These are phyloP conservation scores for Xenotilapia longispinis DNA, from an alignment of 2,113 vertebrate genomes.

Conservation along the genomic window DNA sequence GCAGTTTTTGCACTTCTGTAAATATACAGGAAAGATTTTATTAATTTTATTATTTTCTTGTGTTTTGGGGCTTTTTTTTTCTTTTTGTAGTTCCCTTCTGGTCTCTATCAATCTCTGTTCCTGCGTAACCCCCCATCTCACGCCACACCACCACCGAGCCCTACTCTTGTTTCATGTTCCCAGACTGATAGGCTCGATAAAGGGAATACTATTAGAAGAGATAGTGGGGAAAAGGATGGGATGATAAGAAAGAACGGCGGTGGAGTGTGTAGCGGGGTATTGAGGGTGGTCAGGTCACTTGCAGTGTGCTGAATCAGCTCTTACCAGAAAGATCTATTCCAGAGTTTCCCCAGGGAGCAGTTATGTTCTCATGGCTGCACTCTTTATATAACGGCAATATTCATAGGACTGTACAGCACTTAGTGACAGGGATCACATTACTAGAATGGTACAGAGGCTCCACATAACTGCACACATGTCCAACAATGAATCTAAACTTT, in stretches of 20 bases:
- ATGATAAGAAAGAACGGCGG: constrained; percentile 17
- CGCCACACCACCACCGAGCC: neutral
- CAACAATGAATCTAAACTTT: neutral
- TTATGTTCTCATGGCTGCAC: constrained; percentile 32
- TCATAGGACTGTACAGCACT: constrained; percentile 22
- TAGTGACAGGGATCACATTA: constrained; percentile 37
- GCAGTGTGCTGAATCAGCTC: constrained; percentile 53
- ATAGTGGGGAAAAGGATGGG: neutral
- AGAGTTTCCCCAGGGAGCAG: constrained; percentile 49
- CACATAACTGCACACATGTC: neutral
- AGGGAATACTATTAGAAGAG: neutral
- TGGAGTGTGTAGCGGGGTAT: neutral
- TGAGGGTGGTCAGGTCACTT: neutral
- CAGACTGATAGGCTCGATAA: constrained; percentile 16
- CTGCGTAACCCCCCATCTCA: neutral
- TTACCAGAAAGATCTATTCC: constrained; percentile 46
- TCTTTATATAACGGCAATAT: constrained; percentile 42
- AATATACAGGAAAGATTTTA: neutral
- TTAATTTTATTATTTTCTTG: neutral
- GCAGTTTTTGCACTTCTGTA: neutral
- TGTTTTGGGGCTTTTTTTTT: neutral
- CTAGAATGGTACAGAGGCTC: neutral
- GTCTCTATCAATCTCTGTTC: neutral
- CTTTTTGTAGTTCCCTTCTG: neutral
- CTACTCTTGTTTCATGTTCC: constrained; percentile 19